These are phyloP conservation scores for Jacana jacana DNA, from an alignment of 2,113 vertebrate species.

Conservation along the genomic window DNA sequence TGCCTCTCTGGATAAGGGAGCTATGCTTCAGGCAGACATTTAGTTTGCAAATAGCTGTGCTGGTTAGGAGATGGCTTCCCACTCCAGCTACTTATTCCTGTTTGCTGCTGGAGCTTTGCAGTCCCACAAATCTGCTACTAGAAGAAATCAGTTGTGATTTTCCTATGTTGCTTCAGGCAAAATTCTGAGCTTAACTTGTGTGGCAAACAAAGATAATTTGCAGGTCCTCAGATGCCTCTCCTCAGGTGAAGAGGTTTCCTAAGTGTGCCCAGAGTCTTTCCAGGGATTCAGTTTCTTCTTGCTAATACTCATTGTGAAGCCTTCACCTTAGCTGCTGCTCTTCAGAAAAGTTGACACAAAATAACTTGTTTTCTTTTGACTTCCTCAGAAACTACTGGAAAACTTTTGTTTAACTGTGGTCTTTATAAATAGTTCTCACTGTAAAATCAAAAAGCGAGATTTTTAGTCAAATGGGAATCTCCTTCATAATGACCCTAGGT, in stretches of 20 bases:
- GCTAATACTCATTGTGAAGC: rapidly evolving
- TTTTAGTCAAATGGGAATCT: not conserved
- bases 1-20: not conserved
- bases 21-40: not conserved
- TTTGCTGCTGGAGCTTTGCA: not conserved
- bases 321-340: not conserved
- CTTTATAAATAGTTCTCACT: not conserved
- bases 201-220: not conserved
- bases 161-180: not conserved
- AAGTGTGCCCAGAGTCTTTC: not conserved
- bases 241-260: not conserved
- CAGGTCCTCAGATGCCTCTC: not conserved
- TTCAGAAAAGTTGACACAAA: not conserved
- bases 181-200: not conserved
- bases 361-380: not conserved
- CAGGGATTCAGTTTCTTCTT: not conserved
- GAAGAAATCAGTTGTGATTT: not conserved
- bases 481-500: not conserved
- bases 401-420: not conserved
- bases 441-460: not conserved
- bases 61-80: not conserved
- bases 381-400: not conserved
- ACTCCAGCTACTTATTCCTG: not conserved
- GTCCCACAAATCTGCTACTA: not conserved
- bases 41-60: not conserved